A percentile compares a stretch with the other conserved stretches of the same genome.
phyloP scores from a whole-genome alignment of 2,888 invertebrate genomes.

The Pyrgus malvae region DNA sequence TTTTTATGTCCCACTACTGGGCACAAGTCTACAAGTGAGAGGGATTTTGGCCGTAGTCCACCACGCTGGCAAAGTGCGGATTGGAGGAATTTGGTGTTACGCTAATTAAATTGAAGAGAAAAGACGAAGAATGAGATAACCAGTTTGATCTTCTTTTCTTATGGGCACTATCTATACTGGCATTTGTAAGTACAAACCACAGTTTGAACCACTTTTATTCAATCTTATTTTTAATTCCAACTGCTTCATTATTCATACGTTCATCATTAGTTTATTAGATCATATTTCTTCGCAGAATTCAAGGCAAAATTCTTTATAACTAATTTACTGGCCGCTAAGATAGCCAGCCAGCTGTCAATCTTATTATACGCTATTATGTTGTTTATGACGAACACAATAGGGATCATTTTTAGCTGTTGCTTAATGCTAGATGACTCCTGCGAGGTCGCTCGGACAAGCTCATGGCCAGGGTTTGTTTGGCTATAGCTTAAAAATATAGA shows the following conservation, averaged over 20 bases:
- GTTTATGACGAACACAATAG: background rate
- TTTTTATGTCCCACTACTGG: too few relatives aligned
- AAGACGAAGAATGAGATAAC: too few relatives aligned
- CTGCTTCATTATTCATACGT: background rate
- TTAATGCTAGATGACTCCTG: background rate
- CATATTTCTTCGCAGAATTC: constrained; percentile 6
- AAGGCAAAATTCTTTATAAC: constrained; percentile 20
- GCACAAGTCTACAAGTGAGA: too few relatives aligned
- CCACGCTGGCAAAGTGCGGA: too few relatives aligned
- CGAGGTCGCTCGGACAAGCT: constrained; percentile 1
- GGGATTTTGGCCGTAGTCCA: too few relatives aligned
- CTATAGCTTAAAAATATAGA: background rate
- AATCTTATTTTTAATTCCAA: background rate
- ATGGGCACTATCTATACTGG: too few relatives aligned
- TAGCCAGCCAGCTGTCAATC: constrained; percentile 2
- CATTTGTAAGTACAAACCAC: too few relatives aligned
- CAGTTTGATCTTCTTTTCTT: too few relatives aligned
- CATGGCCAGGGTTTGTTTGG: constrained; percentile 16
- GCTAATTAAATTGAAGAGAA: too few relatives aligned
- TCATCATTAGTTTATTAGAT: constrained; percentile 2
- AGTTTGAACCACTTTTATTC: too few relatives aligned
- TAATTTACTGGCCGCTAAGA: background rate
- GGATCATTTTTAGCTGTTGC: background rate
- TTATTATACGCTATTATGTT: constrained; percentile 4
- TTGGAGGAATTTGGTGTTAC: too few relatives aligned